Percentiles rank a stretch among this genome's conserved stretches.
phyloP scores from a whole-genome alignment of 2,888 invertebrate genomes.

The Ptychoptera contaminata region DNA sequence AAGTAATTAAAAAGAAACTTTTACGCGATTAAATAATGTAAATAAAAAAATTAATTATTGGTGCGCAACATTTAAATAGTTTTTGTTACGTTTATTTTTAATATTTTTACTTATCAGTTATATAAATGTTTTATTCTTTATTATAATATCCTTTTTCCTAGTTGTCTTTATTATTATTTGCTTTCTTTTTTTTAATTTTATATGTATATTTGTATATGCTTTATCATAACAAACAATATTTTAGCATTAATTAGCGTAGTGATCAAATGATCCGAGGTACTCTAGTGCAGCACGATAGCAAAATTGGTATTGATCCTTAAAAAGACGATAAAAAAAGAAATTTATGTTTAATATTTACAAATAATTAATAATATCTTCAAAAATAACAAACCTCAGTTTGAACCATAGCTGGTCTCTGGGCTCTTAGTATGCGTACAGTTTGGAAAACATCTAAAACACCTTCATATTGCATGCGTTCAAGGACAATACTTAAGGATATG shows the following conservation, averaged over 20 bases:
- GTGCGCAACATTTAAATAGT: too few species aligned
- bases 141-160: too few species aligned
- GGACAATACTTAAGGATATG: conserved; percentile 90
- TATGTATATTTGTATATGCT: too few species aligned
- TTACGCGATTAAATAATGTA: too few species aligned
- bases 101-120: too few species aligned
- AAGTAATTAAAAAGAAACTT: too few species aligned
- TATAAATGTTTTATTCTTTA: too few species aligned
- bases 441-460: conserved; percentile 99
- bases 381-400: conserved; percentile 75
- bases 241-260: conserved; percentile 65
- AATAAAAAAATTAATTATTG: too few species aligned
- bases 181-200: too few species aligned
- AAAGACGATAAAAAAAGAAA: conserved; percentile 12
- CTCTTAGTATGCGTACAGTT: conserved; percentile 92
- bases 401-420: conserved; percentile 98
- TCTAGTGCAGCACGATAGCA: conserved; percentile 98
- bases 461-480: conserved; percentile 98
- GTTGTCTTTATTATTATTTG: too few species aligned
- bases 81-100: too few species aligned
- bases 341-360: not conserved
- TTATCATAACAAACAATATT: too few species aligned
- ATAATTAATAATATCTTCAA: not conserved
- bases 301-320: conserved; percentile 97
- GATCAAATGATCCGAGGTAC: conserved; percentile 95